phyloP scores from a whole-genome alignment of 2,113 vertebrate species.

The Takifugu bimaculatus region DNA sequence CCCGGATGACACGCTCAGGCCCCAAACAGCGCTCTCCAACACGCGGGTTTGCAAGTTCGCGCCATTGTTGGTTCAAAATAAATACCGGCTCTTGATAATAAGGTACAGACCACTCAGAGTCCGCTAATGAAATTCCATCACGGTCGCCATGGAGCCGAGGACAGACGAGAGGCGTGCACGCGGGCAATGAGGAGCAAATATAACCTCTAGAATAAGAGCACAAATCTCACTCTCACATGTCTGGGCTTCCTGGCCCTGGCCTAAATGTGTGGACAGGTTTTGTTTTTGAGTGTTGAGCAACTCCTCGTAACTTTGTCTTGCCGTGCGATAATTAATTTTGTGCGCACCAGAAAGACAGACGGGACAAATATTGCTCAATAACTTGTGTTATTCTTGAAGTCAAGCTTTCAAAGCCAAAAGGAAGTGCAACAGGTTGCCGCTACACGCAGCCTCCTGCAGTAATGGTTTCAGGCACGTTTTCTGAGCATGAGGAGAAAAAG shows the following conservation, averaged over 20 bases:
- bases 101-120: constrained; percentile 33
- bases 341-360: no score
- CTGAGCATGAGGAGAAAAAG: not conserved
- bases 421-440: no score
- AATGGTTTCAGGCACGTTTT: constrained; percentile 18
- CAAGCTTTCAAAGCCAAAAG: no score
- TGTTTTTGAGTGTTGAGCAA: no score
- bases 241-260: no score
- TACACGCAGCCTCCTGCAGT: not conserved
- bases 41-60: constrained; percentile 45
- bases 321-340: no score
- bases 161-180: constrained; percentile 8
- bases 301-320: no score
- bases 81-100: constrained; percentile 39
- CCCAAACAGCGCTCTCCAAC: constrained; percentile 37
- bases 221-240: not conserved
- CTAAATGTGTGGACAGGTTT: no score
- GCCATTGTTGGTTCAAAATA: constrained; percentile 23
- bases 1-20: constrained; percentile 23
- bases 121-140: constrained; percentile 64
- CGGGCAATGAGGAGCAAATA: constrained; percentile 7
- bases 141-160: constrained; percentile 39
- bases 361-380: no score
- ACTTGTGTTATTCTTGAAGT: not conserved
- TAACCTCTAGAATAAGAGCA: constrained; percentile 10